Evolutionary conservation across 2,113 vertebrate species (phyloP).

Genomic region (Salvelinus namaycush): DNA sequence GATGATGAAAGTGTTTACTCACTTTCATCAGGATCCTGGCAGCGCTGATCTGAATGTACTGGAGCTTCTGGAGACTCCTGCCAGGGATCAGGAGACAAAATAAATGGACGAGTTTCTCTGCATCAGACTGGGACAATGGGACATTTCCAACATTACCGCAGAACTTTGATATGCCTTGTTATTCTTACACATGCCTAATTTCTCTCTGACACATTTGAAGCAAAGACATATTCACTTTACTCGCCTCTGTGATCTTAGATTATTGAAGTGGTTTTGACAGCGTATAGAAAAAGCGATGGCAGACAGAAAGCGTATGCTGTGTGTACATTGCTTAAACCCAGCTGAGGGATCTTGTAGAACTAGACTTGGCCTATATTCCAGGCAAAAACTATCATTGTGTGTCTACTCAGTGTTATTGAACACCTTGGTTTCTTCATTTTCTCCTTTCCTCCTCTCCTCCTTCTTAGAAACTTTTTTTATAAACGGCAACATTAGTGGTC

Average conservation of each 20-base stretch:
- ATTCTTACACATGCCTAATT: slow-evolving; percentile 61
- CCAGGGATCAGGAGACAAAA: no score
- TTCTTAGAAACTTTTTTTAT: not conserved
- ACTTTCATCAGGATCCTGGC: no score
- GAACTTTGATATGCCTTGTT: slow-evolving; percentile 53
- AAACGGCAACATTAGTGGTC: no score
- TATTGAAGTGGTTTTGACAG: slow-evolving; percentile 36
- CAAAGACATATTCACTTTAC: slow-evolving; percentile 62
- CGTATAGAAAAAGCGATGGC: slow-evolving; percentile 37
- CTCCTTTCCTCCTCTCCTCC: not conserved
- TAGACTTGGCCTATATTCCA: slow-evolving; percentile 11
- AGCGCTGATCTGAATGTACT: no score
- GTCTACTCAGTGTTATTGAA: not conserved
- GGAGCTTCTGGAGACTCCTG: no score
- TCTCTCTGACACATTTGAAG: slow-evolving; percentile 55
- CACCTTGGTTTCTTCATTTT: not conserved
- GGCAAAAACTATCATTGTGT: slow-evolving; percentile 11
- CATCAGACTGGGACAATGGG: no score
- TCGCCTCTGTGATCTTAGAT: slow-evolving; percentile 56
- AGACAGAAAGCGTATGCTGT: slow-evolving; percentile 40
- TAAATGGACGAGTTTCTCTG: no score
- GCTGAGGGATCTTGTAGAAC: slow-evolving; percentile 19
- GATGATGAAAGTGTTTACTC: no score
- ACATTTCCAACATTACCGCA: not conserved
- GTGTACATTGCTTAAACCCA: slow-evolving; percentile 29